Evolutionary conservation across 2,113 vertebrate species (phyloP), one percentile per base, ranked within the genome.

Genomic region (Bubo scandiacus): DNA sequence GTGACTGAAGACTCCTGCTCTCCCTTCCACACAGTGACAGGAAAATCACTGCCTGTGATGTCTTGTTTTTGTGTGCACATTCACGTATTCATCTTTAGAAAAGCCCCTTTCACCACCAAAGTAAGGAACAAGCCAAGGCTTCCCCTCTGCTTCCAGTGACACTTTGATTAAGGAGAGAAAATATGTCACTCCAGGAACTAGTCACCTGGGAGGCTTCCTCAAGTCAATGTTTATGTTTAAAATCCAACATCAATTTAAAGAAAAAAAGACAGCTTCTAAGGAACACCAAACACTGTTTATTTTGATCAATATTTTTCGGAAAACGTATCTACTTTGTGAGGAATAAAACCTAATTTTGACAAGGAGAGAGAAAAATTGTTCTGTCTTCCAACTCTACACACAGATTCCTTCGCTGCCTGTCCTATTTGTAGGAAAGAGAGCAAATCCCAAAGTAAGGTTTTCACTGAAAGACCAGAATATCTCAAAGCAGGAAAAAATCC

Each of bases 1-100:
- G 90, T 91, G 86, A 88, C 92, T 95, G 85, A 95, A 88, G 83
- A 87, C 77, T 94, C 66, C 95, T 83, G 89, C 63, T 89, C 66
- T 93, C 73, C 63, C 54, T 82, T 93, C 78, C 63, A 70, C 27
- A n/a, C 34, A 25, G 84, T 97, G 86, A 87, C 87, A 91, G 86
- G n/a, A 91, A 93, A 96, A 71, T 75, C 40, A 5, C 34, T 68
- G 75, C 23, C 68, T 74, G 29, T 52, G 71, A 95, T 88, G 71
- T 59, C 89, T 95, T 92, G 17, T 34, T 88, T 83, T 70, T 7
- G 0, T 25, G 54, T 47, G 62, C 43, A 52, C 30, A 59, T 73
- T 61, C 58, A 73, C 2, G 1, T 20, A 81, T 18, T 49, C 6
- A 61, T 54, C 71, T 66, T 82, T 71, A 84, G 32, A 95, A 80